These are phyloP conservation scores for Romanogobio albipinnatus DNA, from an alignment of 2,113 vertebrate species.

Conservation along the genomic window DNA sequence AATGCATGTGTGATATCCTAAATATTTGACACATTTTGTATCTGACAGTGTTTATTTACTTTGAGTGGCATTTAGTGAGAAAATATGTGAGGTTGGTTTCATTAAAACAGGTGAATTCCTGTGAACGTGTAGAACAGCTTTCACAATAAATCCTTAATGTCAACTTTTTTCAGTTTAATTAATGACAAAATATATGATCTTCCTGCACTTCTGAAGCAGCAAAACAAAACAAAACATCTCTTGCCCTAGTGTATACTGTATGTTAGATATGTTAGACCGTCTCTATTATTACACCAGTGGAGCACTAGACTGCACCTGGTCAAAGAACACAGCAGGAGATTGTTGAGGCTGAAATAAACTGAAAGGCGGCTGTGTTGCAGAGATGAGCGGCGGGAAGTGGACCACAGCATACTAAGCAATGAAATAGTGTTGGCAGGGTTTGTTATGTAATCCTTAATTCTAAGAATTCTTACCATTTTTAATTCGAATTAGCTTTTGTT, in stretches of 20 bases:
- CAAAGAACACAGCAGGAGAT: constrained; percentile 31
- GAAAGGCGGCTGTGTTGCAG: constrained; percentile 43
- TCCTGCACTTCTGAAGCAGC: too few relatives aligned
- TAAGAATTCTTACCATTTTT: not conserved
- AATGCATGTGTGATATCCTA: not conserved
- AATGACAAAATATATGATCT: not conserved
- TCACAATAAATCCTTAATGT: not conserved
- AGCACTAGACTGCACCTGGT: constrained; percentile 32
- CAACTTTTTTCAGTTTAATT: not conserved
- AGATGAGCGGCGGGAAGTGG: constrained; percentile 32
- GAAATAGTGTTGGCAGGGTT: not conserved
- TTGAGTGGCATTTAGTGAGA: not conserved
- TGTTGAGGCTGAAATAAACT: constrained; percentile 28
- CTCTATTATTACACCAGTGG: not conserved
- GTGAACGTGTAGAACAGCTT: not conserved
- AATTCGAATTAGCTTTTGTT: not conserved
- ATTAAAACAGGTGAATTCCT: not conserved
- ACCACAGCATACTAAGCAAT: constrained; percentile 46
- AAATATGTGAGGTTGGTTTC: not conserved
- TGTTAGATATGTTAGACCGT: not conserved
- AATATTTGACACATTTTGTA: not conserved
- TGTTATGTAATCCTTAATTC: not conserved
- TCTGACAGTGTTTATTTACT: not conserved
- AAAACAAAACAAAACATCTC: too few relatives aligned
- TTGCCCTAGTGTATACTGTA: not conserved